Percentiles rank a stretch among this genome's conserved stretches.
Conservation (phyloP, 1,140 invertebrate genomes). For the Drepana arcuata region DNA sequence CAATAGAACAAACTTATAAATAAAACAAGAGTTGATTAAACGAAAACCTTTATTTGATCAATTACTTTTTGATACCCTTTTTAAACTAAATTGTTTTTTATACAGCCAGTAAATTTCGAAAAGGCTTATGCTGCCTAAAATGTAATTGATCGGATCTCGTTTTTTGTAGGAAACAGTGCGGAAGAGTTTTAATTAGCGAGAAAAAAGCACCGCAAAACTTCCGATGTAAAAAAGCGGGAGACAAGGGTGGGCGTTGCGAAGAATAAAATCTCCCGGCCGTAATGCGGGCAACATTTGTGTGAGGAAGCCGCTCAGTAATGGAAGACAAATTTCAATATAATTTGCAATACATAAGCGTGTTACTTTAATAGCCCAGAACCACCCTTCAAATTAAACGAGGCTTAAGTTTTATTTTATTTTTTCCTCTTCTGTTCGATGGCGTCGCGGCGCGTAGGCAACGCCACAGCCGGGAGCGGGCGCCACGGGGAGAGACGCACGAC, state of each 20-base stretch:
- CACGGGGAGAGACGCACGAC: constrained; percentile 30
- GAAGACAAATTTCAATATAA: constrained; percentile 74
- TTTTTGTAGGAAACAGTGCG: constrained; percentile 66
- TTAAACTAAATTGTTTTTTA: constrained; percentile 49
- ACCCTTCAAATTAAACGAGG: constrained; percentile 73
- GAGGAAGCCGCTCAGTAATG: constrained; percentile 69
- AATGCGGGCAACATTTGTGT: constrained; percentile 71
- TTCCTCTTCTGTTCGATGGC: constrained; percentile 50
- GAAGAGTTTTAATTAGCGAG: constrained; percentile 72
- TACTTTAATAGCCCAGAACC: constrained; percentile 74
- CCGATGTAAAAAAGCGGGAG: constrained; percentile 67
- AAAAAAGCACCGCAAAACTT: constrained; percentile 67
- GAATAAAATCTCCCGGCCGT: constrained; percentile 67
- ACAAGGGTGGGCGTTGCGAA: constrained; percentile 63
- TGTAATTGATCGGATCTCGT: constrained; percentile 71
- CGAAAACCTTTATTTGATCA: constrained; percentile 33
- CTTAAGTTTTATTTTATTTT: constrained; percentile 73
- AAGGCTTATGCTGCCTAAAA: constrained; percentile 62
- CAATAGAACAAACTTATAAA: too few species aligned
- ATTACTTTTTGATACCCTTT: constrained; percentile 40
- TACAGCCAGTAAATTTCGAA: constrained; percentile 57
- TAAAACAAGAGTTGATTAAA: too few species aligned
- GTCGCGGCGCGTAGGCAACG: constrained; percentile 31
- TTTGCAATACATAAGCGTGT: constrained; percentile 74
- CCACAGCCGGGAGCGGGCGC: too few species aligned